These are phyloP conservation scores for Mellilla xanthometata DNA, from an alignment of 2,888 invertebrate species.

Conservation along the genomic window DNA sequence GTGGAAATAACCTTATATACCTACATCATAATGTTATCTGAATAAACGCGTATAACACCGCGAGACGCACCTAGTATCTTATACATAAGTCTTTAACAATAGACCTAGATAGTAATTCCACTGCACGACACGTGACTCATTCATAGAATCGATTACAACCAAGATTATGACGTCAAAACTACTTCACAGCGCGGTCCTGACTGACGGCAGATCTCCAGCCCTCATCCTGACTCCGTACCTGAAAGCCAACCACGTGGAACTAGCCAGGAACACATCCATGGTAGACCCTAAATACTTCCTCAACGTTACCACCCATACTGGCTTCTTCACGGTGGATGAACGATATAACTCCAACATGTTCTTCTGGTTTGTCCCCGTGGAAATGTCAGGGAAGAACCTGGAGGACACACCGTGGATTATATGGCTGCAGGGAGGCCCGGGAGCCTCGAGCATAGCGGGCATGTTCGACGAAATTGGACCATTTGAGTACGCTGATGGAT, in stretches of 20 bases:
- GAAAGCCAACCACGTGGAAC: constrained; percentile 42
- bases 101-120: no score
- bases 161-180: constrained; percentile 1
- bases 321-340: constrained; percentile 86
- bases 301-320: constrained; percentile 71
- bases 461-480: constrained; percentile 71
- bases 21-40: no score
- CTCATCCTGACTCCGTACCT: constrained; percentile 57
- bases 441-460: constrained; percentile 82
- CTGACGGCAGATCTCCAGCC: constrained; percentile 39
- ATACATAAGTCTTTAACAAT: no score
- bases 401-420: constrained; percentile 86
- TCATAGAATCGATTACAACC: constrained; percentile 6
- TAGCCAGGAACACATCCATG: constrained; percentile 49
- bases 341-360: constrained; percentile 88
- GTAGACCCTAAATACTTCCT: constrained; percentile 57
- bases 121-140: constrained; percentile 5
- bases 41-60: no score
- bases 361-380: constrained; percentile 92
- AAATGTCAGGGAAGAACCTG: constrained; percentile 43
- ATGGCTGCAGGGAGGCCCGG: constrained; percentile 95
- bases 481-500: constrained; percentile 40
- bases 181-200: constrained; percentile 34
- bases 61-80: no score
- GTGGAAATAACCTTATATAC: no score